phyloP scores from a whole-genome alignment of 23 tunicate species.

The Halocynthia aurantium region DNA sequence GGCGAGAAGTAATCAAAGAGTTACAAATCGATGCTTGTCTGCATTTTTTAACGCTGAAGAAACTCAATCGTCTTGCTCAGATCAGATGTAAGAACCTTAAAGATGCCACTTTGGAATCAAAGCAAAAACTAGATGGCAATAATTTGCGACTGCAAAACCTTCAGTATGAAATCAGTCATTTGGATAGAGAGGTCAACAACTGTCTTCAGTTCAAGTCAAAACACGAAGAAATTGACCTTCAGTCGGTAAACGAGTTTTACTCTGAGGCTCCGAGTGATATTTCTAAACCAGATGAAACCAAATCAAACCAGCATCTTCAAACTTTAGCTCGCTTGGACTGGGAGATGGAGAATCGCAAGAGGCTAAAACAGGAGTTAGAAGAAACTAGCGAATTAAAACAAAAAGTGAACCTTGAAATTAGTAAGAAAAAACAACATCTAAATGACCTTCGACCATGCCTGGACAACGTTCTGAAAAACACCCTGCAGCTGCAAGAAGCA shows the following conservation, averaged over 20 bases:
- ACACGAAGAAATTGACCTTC: conserved; percentile 63
- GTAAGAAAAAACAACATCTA: conserved; percentile 48
- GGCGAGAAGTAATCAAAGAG: conserved; percentile 7
- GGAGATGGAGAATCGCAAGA: conserved; percentile 65
- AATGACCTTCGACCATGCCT: conserved; percentile 53
- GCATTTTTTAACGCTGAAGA: conserved; percentile 60
- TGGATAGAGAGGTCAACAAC: conserved; percentile 67
- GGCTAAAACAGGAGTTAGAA: conserved; percentile 29
- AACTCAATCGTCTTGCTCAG: conserved; percentile 66
- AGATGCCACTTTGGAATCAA: conserved; percentile 64
- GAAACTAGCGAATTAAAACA: conserved; percentile 27
- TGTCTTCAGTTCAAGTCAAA: conserved; percentile 85
- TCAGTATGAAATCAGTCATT: conserved; percentile 81
- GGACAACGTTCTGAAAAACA: conserved; percentile 45
- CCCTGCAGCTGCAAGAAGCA: conserved; percentile 77
- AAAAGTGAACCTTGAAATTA: conserved; percentile 31
- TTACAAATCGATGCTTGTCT: conserved; percentile 41
- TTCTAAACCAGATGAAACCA: conserved; percentile 44
- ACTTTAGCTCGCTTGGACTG: conserved; percentile 73
- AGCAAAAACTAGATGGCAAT: conserved; percentile 74
- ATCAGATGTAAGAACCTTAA: conserved; percentile 59
- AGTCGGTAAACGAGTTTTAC: conserved; percentile 59
- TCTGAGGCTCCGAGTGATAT: conserved; percentile 50
- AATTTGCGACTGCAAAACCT: conserved; percentile 69
- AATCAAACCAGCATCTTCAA: conserved; percentile 45